A percentile compares a stretch with the other conserved stretches of the same genome.
Conservation (phyloP, 2,888 invertebrate genomes). For the Uloborus plumipes region DNA sequence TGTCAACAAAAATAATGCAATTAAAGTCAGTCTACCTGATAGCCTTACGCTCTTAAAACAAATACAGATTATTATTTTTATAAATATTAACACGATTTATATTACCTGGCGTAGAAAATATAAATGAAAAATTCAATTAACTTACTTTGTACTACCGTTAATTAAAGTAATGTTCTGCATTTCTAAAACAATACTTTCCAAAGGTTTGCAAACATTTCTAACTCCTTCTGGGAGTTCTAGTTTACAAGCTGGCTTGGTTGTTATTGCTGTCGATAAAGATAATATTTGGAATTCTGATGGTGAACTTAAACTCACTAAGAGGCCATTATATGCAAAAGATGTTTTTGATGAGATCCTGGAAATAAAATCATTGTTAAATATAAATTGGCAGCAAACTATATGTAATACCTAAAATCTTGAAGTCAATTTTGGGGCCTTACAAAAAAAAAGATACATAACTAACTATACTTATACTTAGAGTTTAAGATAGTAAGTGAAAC, state of each 20-base stretch:
- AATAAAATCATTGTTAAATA: background rate
- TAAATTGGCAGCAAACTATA: background rate
- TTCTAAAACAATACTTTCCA: slow-evolving; percentile 51
- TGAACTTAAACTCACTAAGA: slow-evolving; percentile 92
- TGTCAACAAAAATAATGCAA: too few relatives aligned
- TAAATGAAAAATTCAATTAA: background rate
- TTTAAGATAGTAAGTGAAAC: too few relatives aligned
- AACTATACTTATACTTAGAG: too few relatives aligned
- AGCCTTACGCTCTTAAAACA: background rate
- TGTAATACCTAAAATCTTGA: background rate
- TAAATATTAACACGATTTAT: too few relatives aligned
- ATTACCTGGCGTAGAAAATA: background rate
- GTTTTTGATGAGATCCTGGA: slow-evolving; percentile 79
- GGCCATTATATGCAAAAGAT: slow-evolving; percentile 90
- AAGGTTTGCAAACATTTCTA: slow-evolving; percentile 24
- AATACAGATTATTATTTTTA: background rate
- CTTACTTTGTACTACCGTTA: slow-evolving; percentile 40
- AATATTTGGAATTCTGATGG: slow-evolving; percentile 93
- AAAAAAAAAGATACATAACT: too few relatives aligned
- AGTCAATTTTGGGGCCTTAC: too few relatives aligned
- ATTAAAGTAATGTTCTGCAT: slow-evolving; percentile 34
- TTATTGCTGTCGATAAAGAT: slow-evolving; percentile 76
- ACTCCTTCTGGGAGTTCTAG: slow-evolving; percentile 49
- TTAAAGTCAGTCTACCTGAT: background rate
- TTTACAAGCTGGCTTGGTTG: slow-evolving; percentile 68